phyloP scores from a whole-genome alignment of 2,888 invertebrate genomes.

The Drosophila neonasuta region DNA sequence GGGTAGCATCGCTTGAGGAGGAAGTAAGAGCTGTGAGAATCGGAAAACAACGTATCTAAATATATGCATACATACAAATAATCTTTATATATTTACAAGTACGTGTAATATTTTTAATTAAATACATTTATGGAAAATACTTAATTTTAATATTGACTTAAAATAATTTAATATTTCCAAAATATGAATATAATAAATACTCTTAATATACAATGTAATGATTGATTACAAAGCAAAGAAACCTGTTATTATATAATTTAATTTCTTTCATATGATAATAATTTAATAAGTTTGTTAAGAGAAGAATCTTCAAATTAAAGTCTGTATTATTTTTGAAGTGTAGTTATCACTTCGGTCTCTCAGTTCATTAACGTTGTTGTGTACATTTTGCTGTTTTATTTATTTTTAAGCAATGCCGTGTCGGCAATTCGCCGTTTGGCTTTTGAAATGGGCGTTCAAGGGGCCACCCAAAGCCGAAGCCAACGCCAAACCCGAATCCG shows the following conservation, averaged over 20 bases:
- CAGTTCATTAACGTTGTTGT: not conserved
- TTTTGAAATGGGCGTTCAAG: conserved; percentile 61
- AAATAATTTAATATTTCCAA: no score
- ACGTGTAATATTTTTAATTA: no score
- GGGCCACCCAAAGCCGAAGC: conserved; percentile 66
- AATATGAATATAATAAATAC: no score
- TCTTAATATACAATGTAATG: no score
- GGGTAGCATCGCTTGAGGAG: conserved; percentile 30
- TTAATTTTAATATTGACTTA: no score
- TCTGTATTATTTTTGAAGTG: conserved; percentile 12
- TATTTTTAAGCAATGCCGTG: conserved; percentile 66
- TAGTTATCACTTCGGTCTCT: conserved; percentile 24
- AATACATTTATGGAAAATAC: no score
- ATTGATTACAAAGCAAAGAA: no score
- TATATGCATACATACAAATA: not conserved
- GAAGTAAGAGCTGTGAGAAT: conserved; percentile 14
- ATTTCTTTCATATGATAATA: no score
- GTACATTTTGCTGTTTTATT: conserved; percentile 42
- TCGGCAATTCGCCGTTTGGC: conserved; percentile 74
- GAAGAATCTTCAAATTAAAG: no score
- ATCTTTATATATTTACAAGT: no score
- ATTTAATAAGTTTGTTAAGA: no score
- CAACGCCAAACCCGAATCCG: conserved; percentile 9
- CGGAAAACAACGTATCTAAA: not conserved
- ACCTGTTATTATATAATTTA: no score